phyloP scores from a whole-genome alignment of 2,888 invertebrate species.

The Caenorhabditis sp. region DNA sequence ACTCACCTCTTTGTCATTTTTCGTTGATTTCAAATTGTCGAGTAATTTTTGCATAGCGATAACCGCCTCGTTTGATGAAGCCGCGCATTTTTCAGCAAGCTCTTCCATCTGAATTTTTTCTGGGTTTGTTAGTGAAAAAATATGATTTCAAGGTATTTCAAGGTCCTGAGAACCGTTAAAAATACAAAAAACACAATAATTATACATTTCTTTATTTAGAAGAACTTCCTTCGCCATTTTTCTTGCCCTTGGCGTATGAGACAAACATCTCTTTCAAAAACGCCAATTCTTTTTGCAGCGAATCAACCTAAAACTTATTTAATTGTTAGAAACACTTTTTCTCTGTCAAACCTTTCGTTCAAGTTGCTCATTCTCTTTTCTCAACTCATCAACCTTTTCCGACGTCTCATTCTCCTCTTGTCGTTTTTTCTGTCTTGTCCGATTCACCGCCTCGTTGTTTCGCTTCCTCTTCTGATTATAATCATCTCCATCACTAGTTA shows the following conservation, averaged over 20 bases:
- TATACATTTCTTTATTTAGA: too few relatives aligned
- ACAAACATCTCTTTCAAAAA: constrained; percentile 71
- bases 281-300: constrained; percentile 64
- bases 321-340: neutral
- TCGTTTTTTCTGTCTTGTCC: constrained; percentile 69
- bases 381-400: constrained; percentile 62
- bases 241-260: constrained; percentile 54
- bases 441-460: constrained; percentile 70
- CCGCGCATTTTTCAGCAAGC: neutral
- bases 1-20: constrained; percentile 30
- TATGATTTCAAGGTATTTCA: neutral
- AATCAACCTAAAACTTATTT: constrained; percentile 56
- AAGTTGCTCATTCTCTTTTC: constrained; percentile 66
- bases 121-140: too few relatives aligned
- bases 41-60: constrained; percentile 18
- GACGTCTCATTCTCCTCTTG: constrained; percentile 67
- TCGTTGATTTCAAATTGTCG: constrained; percentile 15
- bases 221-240: neutral
- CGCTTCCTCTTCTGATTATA: constrained; percentile 64
- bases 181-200: neutral
- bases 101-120: neutral
- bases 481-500: constrained; percentile 39
- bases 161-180: constrained; percentile 3
- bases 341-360: constrained; percentile 57
- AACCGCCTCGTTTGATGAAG: constrained; percentile 18